Evolutionary conservation across 2,797 vertebrate genomes (phyloP), one percentile per base, ranked within the genome.

Genomic region (Menidia menidia): DNA sequence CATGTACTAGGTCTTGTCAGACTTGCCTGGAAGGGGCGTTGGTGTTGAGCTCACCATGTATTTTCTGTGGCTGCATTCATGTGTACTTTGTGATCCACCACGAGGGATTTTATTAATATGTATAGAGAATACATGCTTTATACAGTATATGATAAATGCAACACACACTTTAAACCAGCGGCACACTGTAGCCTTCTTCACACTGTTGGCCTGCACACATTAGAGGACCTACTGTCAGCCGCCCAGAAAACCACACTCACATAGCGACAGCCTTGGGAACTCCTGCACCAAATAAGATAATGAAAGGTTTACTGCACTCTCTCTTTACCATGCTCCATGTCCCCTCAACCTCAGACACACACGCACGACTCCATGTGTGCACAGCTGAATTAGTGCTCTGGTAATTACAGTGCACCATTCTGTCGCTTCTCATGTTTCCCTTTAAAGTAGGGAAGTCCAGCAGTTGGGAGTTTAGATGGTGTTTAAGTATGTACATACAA

Each of bases 351-450:
- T 43, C 53, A 35, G 53, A 63, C 13, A 41, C 56, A 41, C 53
- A 51, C 62, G 67, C 55, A 39, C 50, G 25, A 39, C 66, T 83
- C 71, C 60, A 43, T 0, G 13, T 58, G 53, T 60, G 60, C 64
- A 75, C 84, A 77, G 81, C 80, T 81, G 73, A 60, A 13, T 66
- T 47, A 75, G 44, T 66, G 47, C 43, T 50, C 35, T 25, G 44
- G 55, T 89, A 90, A 91, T 89, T 80, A 88, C 83, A 81, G 82
- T 53, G 80, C 77, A 44, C 50, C 39, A 31, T 53, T 74, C 71
- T 70, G 51, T 30, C 78, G 63, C 71, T 80, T 66, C 78, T 90
- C 77, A 75, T 84, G 63, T 85, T 81, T 75, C 71, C 62, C 57
- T 3, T 25, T 73, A n/a, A 82, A 80, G 73, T 74, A 57, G 81